Conservation (phyloP, 1,140 invertebrate genomes). For the Leptopilina clavipes region DNA sequence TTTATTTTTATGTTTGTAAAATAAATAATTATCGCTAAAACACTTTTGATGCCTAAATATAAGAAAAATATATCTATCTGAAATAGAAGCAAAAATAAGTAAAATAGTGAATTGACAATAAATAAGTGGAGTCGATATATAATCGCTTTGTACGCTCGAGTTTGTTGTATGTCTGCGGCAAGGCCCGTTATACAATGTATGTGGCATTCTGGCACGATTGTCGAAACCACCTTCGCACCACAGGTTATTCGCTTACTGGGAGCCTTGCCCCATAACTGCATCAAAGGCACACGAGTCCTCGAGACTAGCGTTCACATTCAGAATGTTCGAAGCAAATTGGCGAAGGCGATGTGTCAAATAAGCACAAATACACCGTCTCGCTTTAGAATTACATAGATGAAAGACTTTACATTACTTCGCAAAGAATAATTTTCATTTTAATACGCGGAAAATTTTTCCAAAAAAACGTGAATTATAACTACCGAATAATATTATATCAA, state of each 20-base stretch:
- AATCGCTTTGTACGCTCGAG: background rate
- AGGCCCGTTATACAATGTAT: conserved; percentile 29
- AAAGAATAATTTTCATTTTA: too few relatives aligned
- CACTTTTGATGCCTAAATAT: too few relatives aligned
- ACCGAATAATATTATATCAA: too few relatives aligned
- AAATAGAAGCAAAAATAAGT: too few relatives aligned
- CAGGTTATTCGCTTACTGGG: conserved; percentile 8
- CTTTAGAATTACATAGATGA: background rate
- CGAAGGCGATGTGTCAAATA: conserved; percentile 14
- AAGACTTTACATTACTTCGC: too few relatives aligned
- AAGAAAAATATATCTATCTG: too few relatives aligned
- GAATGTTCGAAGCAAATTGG: conserved; percentile 21
- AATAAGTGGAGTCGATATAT: background rate
- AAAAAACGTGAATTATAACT: too few relatives aligned
- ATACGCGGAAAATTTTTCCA: too few relatives aligned
- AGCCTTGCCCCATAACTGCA: conserved; percentile 33
- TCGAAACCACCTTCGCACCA: conserved; percentile 20
- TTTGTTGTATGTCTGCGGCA: conserved; percentile 12
- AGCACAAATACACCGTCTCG: background rate
- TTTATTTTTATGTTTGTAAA: too few relatives aligned
- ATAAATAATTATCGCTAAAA: too few relatives aligned
- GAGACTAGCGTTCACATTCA: conserved; percentile 25
- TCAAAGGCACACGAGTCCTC: conserved; percentile 27
- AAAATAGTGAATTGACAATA: background rate
- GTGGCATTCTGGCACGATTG: conserved; percentile 30